Evolutionary conservation across 2,888 invertebrate genomes (phyloP).

Genomic region (Drosophila atripex): DNA sequence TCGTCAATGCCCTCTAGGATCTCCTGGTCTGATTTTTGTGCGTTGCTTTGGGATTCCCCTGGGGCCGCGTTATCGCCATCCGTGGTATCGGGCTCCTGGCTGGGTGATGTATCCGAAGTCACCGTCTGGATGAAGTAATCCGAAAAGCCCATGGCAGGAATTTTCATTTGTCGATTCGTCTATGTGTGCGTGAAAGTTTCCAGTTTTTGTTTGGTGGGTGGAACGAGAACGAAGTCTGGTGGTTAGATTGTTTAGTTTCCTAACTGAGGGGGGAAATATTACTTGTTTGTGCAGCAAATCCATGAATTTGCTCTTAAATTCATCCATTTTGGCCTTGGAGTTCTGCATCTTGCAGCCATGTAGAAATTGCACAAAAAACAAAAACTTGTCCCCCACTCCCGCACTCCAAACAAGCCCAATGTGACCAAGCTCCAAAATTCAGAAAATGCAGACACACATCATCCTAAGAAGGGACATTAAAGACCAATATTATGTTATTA

Average conservation of each 20-base stretch:
- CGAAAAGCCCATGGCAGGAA: constrained; percentile 84
- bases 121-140: constrained; percentile 84
- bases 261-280: background rate
- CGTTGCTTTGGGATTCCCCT: constrained; percentile 18
- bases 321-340: constrained; percentile 82
- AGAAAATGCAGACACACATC: background rate
- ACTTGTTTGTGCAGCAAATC: constrained; percentile 84
- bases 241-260: background rate
- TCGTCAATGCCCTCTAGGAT: constrained; percentile 82
- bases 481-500: too few species aligned
- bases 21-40: constrained; percentile 83
- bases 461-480: too few species aligned
- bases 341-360: constrained; percentile 75
- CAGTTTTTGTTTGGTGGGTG: constrained; percentile 17
- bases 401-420: background rate
- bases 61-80: constrained; percentile 25
- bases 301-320: constrained; percentile 83
- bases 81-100: constrained; percentile 23
- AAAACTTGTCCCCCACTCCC: constrained; percentile 21
- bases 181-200: constrained; percentile 31
- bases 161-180: constrained; percentile 83
- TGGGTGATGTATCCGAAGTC: constrained; percentile 54
- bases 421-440: background rate
- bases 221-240: background rate
- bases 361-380: constrained; percentile 53